Base-by-base conservation (phyloP, 1,140 invertebrate genomes). In the Leptinotarsa lineolata region DNA sequence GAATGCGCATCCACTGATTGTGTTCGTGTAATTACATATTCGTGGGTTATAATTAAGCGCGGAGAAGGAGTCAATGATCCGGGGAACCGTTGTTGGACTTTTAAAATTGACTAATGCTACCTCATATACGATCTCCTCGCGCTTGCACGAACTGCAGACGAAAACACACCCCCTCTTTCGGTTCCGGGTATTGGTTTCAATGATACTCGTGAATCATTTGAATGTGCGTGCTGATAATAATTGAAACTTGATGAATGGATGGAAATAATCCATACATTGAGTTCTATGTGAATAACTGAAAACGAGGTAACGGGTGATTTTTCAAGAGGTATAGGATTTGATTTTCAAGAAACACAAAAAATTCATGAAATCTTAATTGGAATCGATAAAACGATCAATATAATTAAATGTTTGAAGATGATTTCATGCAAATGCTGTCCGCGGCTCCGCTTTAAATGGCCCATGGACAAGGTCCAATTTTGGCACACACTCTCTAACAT, bases 11-110 rank as follows among this genome's bases (percentile, higher is more conserved):
- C 78, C 78, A 81, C 78, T 82, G 81, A 82, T 82, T 82, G 81
- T 82, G 75, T 82, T 82, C 80, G 75, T 80, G 81, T 82, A 82
- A 82, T 82, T 82, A 82, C 80, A 82, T 82, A 82, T 82, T 82
- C 80, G 80, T 82, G 81, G 80, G 81, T 82, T 82, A 82, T 82
- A 82, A 82, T 82, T 81, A 82, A 82, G 78, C 73, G 75, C 72
- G 65, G 45, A 74, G 73, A 75, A 20, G 44, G 48, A 82, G 81
- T 82, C 81, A 82, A 82, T 81, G 81, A 81, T 82, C 81, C 81
- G 76, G 72, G 76, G 76, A 81, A 82, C 77, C 80, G 80, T 79
- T 81, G 81, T 79, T 74, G 74, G 72, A 54, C 73, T 78, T 78
- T 80, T 77, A 68, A 74, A 79, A 78, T 74, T 73, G 72, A 74